These are phyloP conservation scores for Muscina levida DNA, from an alignment of 2,888 invertebrate genomes.

Conservation along the genomic window DNA sequence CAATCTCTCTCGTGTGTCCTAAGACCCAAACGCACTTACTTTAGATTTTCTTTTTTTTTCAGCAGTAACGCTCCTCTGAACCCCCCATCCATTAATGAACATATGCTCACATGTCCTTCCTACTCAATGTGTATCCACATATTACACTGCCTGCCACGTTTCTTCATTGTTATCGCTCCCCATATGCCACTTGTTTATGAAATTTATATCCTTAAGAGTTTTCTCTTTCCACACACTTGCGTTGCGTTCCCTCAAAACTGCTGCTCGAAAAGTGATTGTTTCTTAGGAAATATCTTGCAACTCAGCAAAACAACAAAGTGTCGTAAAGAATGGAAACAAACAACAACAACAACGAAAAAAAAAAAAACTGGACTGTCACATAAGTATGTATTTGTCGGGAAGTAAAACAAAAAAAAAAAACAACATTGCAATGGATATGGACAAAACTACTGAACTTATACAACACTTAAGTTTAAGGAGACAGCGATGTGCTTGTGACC, in stretches of 20 bases:
- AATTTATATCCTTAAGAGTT: constrained; percentile 23
- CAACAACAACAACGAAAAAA: constrained; percentile 49
- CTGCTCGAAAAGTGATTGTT: constrained; percentile 10
- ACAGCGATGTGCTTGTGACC: too few relatives aligned
- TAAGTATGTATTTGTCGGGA: constrained; percentile 40
- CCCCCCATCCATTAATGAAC: too few relatives aligned
- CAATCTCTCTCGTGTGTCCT: too few relatives aligned
- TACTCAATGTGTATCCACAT: not conserved
- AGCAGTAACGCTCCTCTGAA: too few relatives aligned
- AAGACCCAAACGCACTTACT: too few relatives aligned
- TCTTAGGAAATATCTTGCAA: constrained; percentile 31
- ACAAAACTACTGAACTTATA: constrained; percentile 24
- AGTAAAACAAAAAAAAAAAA: too few relatives aligned
- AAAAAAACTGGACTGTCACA: constrained; percentile 37
- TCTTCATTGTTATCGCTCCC: not conserved
- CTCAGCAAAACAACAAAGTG: constrained; percentile 45
- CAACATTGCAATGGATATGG: too few relatives aligned
- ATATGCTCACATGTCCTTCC: too few relatives aligned
- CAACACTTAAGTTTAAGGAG: constrained; percentile 60
- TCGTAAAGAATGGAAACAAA: constrained; percentile 54
- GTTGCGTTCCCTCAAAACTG: not conserved
- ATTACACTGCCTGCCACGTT: not conserved
- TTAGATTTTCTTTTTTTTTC: too few relatives aligned
- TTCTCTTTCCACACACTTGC: not conserved
- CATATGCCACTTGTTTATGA: not conserved